Conservation (phyloP, 2,797 vertebrate genomes). For the Emydoidea blandingii region DNA sequence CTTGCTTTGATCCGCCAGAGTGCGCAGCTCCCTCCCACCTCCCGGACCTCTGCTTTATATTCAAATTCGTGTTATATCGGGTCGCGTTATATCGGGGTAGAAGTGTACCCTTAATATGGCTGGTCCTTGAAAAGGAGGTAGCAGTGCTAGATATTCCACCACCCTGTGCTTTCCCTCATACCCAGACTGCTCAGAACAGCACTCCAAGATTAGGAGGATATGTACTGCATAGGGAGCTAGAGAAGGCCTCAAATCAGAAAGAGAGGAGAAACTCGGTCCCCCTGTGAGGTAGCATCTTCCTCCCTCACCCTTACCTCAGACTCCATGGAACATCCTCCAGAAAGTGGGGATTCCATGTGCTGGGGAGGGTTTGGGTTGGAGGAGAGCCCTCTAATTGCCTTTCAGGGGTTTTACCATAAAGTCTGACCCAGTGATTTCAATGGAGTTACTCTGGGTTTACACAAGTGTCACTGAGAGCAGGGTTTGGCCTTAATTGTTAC, state of each 20-base stretch:
- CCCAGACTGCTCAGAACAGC: background rate
- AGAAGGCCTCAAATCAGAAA: background rate
- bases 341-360: background rate
- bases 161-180: background rate
- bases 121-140: background rate
- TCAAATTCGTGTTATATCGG: too few relatives aligned
- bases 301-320: background rate
- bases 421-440: background rate
- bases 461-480: background rate
- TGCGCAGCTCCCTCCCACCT: too few relatives aligned
- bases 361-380: background rate
- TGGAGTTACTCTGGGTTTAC: background rate
- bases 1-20: too few relatives aligned
- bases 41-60: too few relatives aligned
- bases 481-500: background rate
- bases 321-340: background rate
- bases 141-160: background rate
- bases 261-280: background rate
- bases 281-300: background rate
- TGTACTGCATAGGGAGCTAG: background rate
- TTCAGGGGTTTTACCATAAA: background rate
- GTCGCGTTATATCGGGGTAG: too few relatives aligned
- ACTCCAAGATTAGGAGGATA: background rate
- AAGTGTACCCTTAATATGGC: background rate
- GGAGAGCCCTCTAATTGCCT: background rate